phyloP scores from a whole-genome alignment of 2,888 invertebrate species.

The Cylloceria caligata region DNA sequence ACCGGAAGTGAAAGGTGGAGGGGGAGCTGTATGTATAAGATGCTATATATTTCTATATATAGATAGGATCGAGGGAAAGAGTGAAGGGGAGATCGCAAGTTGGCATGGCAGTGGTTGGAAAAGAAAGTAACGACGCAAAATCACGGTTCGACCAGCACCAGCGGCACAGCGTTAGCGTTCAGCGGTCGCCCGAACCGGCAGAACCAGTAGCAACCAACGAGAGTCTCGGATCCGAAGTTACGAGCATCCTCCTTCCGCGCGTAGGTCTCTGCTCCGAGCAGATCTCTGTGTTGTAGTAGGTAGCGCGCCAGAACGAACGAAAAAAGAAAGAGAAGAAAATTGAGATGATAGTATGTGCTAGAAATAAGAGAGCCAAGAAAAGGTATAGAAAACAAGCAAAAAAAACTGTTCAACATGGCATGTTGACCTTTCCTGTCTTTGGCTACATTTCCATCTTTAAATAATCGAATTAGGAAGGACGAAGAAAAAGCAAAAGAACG shows the following conservation, averaged over 20 bases:
- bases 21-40: neutral
- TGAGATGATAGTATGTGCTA: neutral
- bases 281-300: neutral
- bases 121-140: constrained; percentile 60
- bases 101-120: constrained; percentile 22
- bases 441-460: too few relatives aligned
- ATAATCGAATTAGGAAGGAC: too few relatives aligned
- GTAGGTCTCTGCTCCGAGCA: constrained; percentile 3
- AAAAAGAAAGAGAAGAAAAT: neutral
- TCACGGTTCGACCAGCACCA: constrained; percentile 31
- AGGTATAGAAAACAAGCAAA: neutral
- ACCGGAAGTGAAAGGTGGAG: constrained; percentile 22
- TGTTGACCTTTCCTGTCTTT: too few relatives aligned
- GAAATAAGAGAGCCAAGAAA: constrained; percentile 26
- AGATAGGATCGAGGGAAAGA: neutral
- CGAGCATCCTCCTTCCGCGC: constrained; percentile 24
- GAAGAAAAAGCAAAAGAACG: too few relatives aligned
- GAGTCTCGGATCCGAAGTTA: constrained; percentile 35
- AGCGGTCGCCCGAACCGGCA: neutral
- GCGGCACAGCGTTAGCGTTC: constrained; percentile 5
- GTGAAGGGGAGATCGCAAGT: neutral
- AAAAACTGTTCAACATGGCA: neutral
- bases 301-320: neutral
- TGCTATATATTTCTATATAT: neutral
- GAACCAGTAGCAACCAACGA: neutral